Evolutionary conservation across 2,888 invertebrate species (phyloP).

Genomic region (Phalangium opilio): DNA sequence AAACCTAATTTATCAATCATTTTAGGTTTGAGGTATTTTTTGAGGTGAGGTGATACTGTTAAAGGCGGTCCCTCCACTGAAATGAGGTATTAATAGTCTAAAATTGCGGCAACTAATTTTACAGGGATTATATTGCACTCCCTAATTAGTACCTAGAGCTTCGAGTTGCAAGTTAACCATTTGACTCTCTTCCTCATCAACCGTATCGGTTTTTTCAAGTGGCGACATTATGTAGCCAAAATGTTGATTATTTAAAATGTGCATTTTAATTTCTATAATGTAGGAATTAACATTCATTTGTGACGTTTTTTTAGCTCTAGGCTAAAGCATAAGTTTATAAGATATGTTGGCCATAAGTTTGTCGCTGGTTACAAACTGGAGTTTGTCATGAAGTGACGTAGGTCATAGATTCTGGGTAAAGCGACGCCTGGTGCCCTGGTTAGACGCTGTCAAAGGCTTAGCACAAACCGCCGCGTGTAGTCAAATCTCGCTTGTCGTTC

Average conservation of each 20-base stretch:
- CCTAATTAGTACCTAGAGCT: constrained; percentile 44
- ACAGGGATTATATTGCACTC: not conserved
- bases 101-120: constrained; percentile 3
- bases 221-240: constrained; percentile 76
- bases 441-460: too few species aligned
- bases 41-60: constrained; percentile 26
- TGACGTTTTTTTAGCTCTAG: too few species aligned
- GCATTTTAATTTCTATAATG: constrained; percentile 42
- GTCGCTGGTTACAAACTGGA: too few species aligned
- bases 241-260: constrained; percentile 59
- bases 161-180: constrained; percentile 58
- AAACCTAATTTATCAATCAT: constrained; percentile 49
- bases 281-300: too few species aligned
- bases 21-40: constrained; percentile 30
- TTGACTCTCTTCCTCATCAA: constrained; percentile 51
- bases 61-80: constrained; percentile 30
- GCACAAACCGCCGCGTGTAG: too few species aligned
- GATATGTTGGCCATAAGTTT: too few species aligned
- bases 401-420: too few species aligned
- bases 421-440: too few species aligned
- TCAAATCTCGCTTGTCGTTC: too few species aligned
- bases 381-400: too few species aligned
- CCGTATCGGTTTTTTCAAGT: constrained; percentile 48
- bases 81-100: too few species aligned
- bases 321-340: too few species aligned